Evolutionary conservation across 2,888 invertebrate genomes (phyloP).

Genomic region (Anoncus sp.): DNA sequence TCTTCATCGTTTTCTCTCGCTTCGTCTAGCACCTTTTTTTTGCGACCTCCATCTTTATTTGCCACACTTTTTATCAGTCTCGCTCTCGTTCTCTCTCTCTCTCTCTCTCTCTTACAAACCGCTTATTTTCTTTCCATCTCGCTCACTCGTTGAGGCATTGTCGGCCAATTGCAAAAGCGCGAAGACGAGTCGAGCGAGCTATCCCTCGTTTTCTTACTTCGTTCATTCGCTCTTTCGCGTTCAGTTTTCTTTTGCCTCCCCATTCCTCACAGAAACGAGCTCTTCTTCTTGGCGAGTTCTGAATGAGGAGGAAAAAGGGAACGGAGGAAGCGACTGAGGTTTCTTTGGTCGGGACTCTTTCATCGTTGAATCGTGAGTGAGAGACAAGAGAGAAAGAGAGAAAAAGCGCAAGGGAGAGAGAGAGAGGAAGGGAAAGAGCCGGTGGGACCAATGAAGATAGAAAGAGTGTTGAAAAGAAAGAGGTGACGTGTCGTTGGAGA

Average conservation of each 20-base stretch:
- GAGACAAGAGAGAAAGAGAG: constrained; percentile 33
- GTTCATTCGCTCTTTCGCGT: constrained; percentile 50
- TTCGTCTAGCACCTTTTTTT: constrained; percentile 50
- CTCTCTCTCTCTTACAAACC: constrained; percentile 8
- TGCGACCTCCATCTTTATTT: constrained; percentile 38
- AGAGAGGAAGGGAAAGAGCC: constrained; percentile 11
- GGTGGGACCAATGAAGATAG: constrained; percentile 9
- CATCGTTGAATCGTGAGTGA: constrained; percentile 66
- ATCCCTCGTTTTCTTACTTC: constrained; percentile 55
- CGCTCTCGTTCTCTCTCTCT: constrained; percentile 3
- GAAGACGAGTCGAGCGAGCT: constrained; percentile 50
- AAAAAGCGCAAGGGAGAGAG: too few relatives aligned
- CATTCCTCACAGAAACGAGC: constrained; percentile 22
- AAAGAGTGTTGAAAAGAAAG: constrained; percentile 43
- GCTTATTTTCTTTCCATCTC: constrained; percentile 39
- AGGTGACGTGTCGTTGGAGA: constrained; percentile 15
- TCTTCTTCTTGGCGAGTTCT: constrained; percentile 57
- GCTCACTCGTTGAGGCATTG: constrained; percentile 64
- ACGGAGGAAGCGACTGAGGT: constrained; percentile 66
- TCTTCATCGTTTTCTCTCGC: constrained; percentile 24
- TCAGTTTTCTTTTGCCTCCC: constrained; percentile 44
- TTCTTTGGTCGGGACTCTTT: constrained; percentile 70
- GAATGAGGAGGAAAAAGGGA: constrained; percentile 61
- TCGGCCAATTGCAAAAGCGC: constrained; percentile 70
- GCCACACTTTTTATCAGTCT: constrained; percentile 41